phyloP scores from a whole-genome alignment of 2,888 invertebrate species.

The Heliconius charithonia region DNA sequence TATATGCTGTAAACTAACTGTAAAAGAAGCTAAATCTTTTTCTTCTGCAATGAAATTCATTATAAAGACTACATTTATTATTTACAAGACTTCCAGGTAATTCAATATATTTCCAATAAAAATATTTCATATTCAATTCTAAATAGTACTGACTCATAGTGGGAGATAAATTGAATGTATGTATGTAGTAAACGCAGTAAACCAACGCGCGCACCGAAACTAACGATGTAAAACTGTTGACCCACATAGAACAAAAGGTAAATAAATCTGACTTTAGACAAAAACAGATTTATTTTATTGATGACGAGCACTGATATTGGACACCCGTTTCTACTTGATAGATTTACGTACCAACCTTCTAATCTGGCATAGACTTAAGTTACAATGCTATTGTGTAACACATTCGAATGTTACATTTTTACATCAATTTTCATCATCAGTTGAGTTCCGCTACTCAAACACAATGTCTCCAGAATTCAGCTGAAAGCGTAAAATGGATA shows the following conservation, averaged over 20 bases:
- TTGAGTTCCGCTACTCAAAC: no score
- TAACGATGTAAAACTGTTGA: constrained; percentile 70
- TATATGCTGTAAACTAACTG: no score
- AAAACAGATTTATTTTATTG: constrained; percentile 64
- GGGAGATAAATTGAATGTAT: constrained; percentile 42
- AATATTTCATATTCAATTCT: constrained; percentile 1
- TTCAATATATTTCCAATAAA: background rate
- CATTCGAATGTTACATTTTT: no score
- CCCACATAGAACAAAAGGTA: constrained; percentile 73
- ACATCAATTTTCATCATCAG: no score
- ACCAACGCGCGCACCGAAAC: constrained; percentile 42
- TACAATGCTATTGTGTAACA: constrained; percentile 40
- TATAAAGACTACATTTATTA: background rate
- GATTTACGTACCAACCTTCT: constrained; percentile 53
- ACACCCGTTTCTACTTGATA: constrained; percentile 49
- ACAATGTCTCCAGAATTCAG: no score
- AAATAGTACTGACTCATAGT: constrained; percentile 9
- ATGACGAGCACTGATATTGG: constrained; percentile 50
- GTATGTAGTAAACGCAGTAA: constrained; percentile 32
- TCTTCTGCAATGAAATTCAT: background rate
- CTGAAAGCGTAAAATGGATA: no score
- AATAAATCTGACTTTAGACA: constrained; percentile 74
- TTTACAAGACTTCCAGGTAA: background rate
- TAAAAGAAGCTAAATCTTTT: background rate
- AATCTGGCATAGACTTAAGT: constrained; percentile 50